A percentile compares a stretch with the other conserved stretches of the same genome.
Conservation (phyloP, 2,797 vertebrate species). For the Ctenochaetus hawaiiensis region DNA sequence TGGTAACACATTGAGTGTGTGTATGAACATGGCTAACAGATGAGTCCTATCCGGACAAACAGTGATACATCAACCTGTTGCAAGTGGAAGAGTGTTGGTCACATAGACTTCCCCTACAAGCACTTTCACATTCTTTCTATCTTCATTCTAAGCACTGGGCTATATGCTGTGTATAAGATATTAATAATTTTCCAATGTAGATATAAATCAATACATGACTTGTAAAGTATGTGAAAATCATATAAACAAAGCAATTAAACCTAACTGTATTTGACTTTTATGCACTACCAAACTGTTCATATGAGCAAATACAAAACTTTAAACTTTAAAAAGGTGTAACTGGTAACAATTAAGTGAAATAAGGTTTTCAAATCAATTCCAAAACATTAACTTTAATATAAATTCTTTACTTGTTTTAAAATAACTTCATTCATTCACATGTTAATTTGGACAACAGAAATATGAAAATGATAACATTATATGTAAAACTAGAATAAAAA, state of each 20-base stretch:
- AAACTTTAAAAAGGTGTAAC: too few species aligned
- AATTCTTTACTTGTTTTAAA: too few species aligned
- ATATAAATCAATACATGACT: neutral
- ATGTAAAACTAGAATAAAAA: neutral
- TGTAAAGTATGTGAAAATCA: neutral
- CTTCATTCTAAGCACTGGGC: neutral
- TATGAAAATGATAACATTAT: neutral
- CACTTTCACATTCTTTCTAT: neutral
- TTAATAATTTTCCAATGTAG: neutral
- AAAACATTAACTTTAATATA: too few species aligned
- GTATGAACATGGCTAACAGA: slow-evolving; percentile 25
- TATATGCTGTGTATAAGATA: neutral
- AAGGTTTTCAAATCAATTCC: too few species aligned
- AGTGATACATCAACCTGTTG: slow-evolving; percentile 39
- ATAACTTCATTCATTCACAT: too few species aligned
- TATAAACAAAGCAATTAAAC: neutral
- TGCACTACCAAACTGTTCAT: neutral
- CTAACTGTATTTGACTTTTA: neutral
- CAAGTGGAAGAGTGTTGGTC: neutral
- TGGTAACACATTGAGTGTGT: slow-evolving; percentile 26
- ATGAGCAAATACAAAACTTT: too few species aligned
- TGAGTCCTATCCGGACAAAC: slow-evolving; percentile 63
- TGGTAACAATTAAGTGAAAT: too few species aligned
- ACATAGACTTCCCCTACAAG: slow-evolving; percentile 11
- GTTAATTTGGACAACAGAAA: neutral